Base-by-base conservation (phyloP, 2,797 vertebrate genomes). In the Cheirogaleus major region DNA sequence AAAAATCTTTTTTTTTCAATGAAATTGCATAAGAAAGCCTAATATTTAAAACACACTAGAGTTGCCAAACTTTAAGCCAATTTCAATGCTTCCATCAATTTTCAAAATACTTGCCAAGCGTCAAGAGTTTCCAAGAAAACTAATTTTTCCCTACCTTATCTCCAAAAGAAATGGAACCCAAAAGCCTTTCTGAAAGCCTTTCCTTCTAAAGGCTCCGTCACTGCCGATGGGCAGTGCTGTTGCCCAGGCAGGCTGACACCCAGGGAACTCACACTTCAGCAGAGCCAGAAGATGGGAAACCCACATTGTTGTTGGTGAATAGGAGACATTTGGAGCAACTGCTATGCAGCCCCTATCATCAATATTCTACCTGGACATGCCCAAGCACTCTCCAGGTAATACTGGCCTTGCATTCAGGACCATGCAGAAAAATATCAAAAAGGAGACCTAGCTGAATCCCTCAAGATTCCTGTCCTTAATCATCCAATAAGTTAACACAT, bases 1-100 rank as follows among this genome's bases (percentile, higher is more conserved):
- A 67, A 25, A 43, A 91, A 84, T 89, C 14, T 45, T 45, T 67
- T 70, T 88, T 75, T 75, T 76, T 90, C 61, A 94, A 8, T 65
- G n/a, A 76, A 65, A 85, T 88, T 48, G 59, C 76, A 72, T 65
- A 18, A 85, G 59, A 45, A 84, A 94, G 22, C 9, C 70, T 92
- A 89, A 95, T 93, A 86, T 73, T 95, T 75, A 83, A 89, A 93
- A 87, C 32, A 35, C 13, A 78, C 20, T 23, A 6, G 32, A 90
- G 8, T 8, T 72, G 8, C 41, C 67, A 73, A 83, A 95, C 85
- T 85, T 30, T 22, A 94, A 69, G 41, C 32, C 67, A 84, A 84
- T 78, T 96, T 82, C 55, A 93, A 25, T 70, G 14, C 23, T 55
- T 82, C 35, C 32, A n/a, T 95, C 45, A 75, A 70, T 79, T 93